Evolutionary conservation across 1,140 invertebrate species (phyloP), one percentile per base, ranked within the genome.

Genomic region (Armadillidium nasatum): DNA sequence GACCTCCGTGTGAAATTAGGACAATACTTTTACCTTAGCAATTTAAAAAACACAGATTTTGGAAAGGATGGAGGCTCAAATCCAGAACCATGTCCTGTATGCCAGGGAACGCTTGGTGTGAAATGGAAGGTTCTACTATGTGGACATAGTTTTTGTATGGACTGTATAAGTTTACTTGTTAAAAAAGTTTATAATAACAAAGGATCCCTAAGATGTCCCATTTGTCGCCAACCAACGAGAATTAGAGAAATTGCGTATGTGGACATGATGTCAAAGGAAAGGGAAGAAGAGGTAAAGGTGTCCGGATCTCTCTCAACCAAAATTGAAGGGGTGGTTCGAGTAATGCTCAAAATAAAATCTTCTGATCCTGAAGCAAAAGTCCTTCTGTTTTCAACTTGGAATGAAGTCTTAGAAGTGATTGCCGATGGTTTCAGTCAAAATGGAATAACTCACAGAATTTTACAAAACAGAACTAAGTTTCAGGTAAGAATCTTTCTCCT

Each of bases 341-440:
- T 87, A 69, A 82, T 93, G 44, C 71, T 90, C 0, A 83, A 87
- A 60, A 88, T 93, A 7, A 85, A 85, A 75, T 81, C 84, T 11
- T 79, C 87, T 13, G 87, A 91, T 73, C 85, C 87, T 3, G 82
- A 84, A 69, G 88, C 89, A 1, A 94, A 93, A 86, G 84, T 89
- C 11, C 81, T 94, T 0, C 87, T 94, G 10, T 94, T 94, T 83
- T 93, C 92, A 0, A 87, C 88, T 85, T 93, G 91, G 91, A 81
- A 83, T 7, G 85, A 87, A 74, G 88, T 92, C 1, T 83, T 93
- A 44, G 86, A 88, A 76, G 84, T 91, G 33, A 84, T 93, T 15
- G 85, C 84, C 4, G 83, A 84, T 60, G 91, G 90, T 13, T 83
- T 93, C 1, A 79, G 82, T 4, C 84, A 87, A 75, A 93, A 93